Evolutionary conservation across 2,113 vertebrate genomes (phyloP).

Genomic region (Labeo rohita): DNA sequence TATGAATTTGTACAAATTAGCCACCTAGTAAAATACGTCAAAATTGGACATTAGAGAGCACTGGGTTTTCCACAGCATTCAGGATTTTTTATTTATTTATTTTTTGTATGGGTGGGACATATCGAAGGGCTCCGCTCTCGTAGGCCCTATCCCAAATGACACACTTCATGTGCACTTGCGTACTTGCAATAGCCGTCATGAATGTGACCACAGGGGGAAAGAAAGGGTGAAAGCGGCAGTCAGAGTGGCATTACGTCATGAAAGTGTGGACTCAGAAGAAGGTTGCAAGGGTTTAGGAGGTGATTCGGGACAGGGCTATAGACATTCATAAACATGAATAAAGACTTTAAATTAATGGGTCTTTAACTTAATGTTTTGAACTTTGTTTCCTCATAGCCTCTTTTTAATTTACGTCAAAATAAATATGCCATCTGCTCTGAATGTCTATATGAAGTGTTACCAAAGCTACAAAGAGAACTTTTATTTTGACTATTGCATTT

Average conservation of each 20-base stretch:
- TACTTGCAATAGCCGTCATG: no score
- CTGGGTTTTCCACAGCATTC: no score
- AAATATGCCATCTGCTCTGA: neutral
- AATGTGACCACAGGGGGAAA: no score
- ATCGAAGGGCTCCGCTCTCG: neutral
- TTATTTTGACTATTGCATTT: constrained; percentile 2
- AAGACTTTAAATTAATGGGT: neutral
- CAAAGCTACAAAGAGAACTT: neutral
- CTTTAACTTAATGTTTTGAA: neutral
- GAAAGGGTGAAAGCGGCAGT: no score
- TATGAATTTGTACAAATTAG: no score
- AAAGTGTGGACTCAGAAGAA: no score
- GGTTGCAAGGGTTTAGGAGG: no score
- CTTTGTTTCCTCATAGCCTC: neutral
- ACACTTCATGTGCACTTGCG: no score
- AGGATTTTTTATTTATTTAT: neutral
- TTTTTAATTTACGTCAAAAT: neutral
- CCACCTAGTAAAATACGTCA: no score
- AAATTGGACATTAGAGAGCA: no score
- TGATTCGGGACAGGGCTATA: neutral
- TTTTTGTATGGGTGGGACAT: neutral
- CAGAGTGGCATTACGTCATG: no score
- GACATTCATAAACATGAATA: neutral
- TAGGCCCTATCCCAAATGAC: neutral
- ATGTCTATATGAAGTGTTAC: neutral